phyloP scores from a whole-genome alignment of 2,888 invertebrate species.

The Eupithecia tripunctaria region DNA sequence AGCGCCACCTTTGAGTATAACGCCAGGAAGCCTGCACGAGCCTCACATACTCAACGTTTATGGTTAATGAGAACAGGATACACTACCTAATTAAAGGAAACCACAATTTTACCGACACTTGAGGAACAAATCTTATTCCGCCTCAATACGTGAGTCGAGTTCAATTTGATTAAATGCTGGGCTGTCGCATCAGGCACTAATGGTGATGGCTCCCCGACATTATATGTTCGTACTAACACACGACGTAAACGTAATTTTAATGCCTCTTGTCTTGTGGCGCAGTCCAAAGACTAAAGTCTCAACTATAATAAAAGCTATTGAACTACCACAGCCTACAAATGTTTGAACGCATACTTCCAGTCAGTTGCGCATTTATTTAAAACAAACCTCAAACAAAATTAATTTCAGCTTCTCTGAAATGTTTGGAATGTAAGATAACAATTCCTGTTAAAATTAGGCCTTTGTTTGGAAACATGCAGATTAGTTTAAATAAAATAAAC shows the following conservation, averaged over 20 bases:
- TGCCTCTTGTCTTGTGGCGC: slow-evolving; percentile 8
- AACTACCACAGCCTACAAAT: not conserved
- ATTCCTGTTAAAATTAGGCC: not conserved
- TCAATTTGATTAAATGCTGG: slow-evolving; percentile 35
- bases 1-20: slow-evolving; percentile 55
- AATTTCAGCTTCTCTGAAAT: not conserved
- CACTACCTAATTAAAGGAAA: slow-evolving; percentile 56
- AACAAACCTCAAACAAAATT: not conserved
- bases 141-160: slow-evolving; percentile 32
- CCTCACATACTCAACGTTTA: slow-evolving; percentile 57
- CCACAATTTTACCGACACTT: slow-evolving; percentile 50
- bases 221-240: slow-evolving; percentile 30
- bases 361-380: not conserved
- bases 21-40: slow-evolving; percentile 57
- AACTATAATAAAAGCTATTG: not conserved
- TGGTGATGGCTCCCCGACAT: slow-evolving; percentile 29
- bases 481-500: slow-evolving; percentile 7
- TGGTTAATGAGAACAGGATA: slow-evolving; percentile 58
- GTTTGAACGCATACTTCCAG: not conserved
- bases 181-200: slow-evolving; percentile 23
- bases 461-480: slow-evolving; percentile 4
- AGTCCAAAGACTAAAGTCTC: slow-evolving; percentile 2
- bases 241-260: slow-evolving; percentile 32
- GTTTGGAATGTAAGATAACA: not conserved
- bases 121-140: slow-evolving; percentile 52